These are phyloP conservation scores for Tragelaphus buxtoni DNA, from an alignment of 2,113 vertebrate species.

Conservation along the genomic window DNA sequence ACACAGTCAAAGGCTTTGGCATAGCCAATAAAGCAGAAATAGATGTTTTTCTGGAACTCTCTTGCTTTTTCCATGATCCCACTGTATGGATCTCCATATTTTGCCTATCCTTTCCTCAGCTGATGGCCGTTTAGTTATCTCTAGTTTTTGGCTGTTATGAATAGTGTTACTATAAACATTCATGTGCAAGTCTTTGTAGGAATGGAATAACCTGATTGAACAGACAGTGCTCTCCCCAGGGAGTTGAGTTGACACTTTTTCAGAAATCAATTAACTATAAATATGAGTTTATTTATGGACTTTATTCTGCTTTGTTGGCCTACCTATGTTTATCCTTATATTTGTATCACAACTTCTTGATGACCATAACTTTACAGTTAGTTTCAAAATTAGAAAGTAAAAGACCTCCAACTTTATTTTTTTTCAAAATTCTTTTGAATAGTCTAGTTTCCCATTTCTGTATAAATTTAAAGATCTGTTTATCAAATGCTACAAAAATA, in stretches of 20 bases:
- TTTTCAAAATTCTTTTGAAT: background rate
- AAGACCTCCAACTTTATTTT: background rate
- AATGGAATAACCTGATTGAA: background rate
- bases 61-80: background rate
- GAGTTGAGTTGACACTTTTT: background rate
- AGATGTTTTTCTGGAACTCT: too few relatives aligned
- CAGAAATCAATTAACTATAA: background rate
- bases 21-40: too few relatives aligned
- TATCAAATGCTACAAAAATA: background rate
- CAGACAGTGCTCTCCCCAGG: background rate
- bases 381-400: slow-evolving; percentile 3
- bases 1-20: too few relatives aligned
- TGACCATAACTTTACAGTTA: background rate
- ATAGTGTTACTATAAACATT: background rate
- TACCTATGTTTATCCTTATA: background rate
- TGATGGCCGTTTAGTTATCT: background rate
- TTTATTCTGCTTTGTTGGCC: background rate
- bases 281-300: background rate
- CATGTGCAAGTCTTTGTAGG: background rate
- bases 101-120: background rate
- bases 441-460: background rate
- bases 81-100: background rate
- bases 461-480: background rate
- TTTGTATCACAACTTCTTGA: background rate
- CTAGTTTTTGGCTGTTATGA: background rate